These are phyloP conservation scores for Anastatus disparis DNA, from an alignment of 1,140 invertebrate species.

Conservation along the genomic window DNA sequence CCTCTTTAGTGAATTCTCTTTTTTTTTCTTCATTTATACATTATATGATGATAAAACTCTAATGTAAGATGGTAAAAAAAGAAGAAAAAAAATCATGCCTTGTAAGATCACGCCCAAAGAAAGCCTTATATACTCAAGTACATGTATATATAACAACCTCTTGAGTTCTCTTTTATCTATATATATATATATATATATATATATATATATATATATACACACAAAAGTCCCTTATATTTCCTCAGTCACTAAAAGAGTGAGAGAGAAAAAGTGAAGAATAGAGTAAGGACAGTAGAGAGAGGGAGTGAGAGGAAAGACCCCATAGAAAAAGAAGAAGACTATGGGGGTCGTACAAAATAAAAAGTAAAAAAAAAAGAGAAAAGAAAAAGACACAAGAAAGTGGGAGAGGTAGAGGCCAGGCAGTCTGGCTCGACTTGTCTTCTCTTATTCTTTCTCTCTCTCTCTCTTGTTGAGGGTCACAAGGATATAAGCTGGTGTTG, in stretches of 20 bases:
- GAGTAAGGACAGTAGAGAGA: not conserved
- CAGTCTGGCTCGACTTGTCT: constrained; percentile 35
- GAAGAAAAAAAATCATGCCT: no score
- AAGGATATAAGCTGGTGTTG: constrained; percentile 20
- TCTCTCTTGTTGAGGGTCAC: constrained; percentile 25
- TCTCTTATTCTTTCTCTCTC: not conserved
- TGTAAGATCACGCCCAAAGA: no score
- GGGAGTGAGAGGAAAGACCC: not conserved
- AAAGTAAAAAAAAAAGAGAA: constrained; percentile 9
- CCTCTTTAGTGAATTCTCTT: no score
- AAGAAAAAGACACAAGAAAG: constrained; percentile 26
- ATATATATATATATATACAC: not conserved
- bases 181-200: not conserved
- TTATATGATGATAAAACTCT: no score
- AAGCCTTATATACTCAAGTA: no score
- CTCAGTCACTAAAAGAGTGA: not conserved
- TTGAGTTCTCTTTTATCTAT: constrained; percentile 39
- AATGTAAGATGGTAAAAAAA: no score
- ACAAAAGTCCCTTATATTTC: no score
- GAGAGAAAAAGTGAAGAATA: not conserved
- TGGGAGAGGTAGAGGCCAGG: constrained; percentile 35
- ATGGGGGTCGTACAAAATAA: no score
- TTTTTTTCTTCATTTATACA: no score
- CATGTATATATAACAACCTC: no score
- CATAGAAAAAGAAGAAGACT: not conserved